phyloP scores from a whole-genome alignment of 2,888 invertebrate species.

The Junonia oenone region DNA sequence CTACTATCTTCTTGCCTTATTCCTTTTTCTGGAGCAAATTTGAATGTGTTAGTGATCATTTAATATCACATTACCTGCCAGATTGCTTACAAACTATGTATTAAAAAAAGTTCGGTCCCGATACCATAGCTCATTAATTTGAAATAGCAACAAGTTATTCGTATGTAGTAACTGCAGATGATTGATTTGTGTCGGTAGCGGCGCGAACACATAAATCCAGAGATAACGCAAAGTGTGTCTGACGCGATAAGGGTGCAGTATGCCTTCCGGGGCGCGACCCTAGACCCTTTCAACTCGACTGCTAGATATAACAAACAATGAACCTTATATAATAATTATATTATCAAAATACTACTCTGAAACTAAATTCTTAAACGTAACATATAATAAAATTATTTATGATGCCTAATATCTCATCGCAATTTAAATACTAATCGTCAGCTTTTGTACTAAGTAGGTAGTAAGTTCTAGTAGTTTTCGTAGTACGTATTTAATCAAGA shows the following conservation, averaged over 20 bases:
- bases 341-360: conserved; percentile 21
- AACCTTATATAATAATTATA: conserved; percentile 31
- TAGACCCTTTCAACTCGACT: conserved; percentile 50
- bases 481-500: too few relatives aligned
- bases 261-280: conserved; percentile 72
- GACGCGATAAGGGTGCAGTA: conserved; percentile 65
- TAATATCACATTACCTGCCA: too few relatives aligned
- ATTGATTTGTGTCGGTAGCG: conserved; percentile 57
- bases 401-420: too few relatives aligned
- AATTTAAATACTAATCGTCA: too few relatives aligned
- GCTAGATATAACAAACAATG: conserved; percentile 47
- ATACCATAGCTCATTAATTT: conserved; percentile 7
- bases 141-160: conserved; percentile 14
- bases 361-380: conserved; percentile 8
- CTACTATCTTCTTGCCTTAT: too few relatives aligned
- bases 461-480: too few relatives aligned
- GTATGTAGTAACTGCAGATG: conserved; percentile 32
- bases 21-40: too few relatives aligned
- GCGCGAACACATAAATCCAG: conserved; percentile 60
- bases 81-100: too few relatives aligned
- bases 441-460: too few relatives aligned
- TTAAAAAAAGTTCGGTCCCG: background rate
- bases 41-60: too few relatives aligned
- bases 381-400: conserved; percentile 21
- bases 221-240: conserved; percentile 69